Conservation (phyloP, 1,140 invertebrate species). For the Drosophila repleta region DNA sequence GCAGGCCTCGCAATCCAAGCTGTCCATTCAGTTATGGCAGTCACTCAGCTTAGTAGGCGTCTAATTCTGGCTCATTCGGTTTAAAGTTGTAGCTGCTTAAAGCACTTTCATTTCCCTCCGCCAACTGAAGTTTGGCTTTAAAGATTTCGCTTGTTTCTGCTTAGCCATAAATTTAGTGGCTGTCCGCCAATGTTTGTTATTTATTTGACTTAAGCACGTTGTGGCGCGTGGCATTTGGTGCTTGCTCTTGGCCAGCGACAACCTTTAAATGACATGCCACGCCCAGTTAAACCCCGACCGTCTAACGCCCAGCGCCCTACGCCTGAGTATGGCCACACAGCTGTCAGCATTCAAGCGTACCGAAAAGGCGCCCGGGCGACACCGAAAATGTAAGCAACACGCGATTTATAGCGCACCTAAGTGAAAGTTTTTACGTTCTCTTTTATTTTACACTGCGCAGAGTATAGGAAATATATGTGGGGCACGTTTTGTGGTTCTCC, state of each 20-base stretch:
- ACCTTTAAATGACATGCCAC: conserved; percentile 78
- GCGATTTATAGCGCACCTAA: conserved; percentile 78
- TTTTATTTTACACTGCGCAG: conserved; percentile 30
- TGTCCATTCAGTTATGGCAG: neutral
- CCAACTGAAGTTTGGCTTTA: conserved; percentile 22
- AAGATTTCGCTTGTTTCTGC: conserved; percentile 32
- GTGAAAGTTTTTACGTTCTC: conserved; percentile 55
- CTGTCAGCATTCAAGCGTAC: conserved; percentile 74
- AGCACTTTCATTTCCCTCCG: conserved; percentile 10
- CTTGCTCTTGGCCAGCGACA: conserved; percentile 41
- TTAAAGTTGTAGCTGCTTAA: conserved; percentile 23
- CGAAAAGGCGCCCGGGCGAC: conserved; percentile 30
- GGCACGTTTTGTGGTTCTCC: conserved; percentile 49
- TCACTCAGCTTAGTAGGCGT: neutral
- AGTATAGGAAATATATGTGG: conserved; percentile 49
- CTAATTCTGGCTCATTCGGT: conserved; percentile 12
- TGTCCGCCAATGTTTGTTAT: conserved; percentile 79
- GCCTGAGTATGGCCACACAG: conserved; percentile 29
- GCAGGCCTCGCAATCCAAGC: conserved; percentile 1
- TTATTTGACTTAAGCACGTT: conserved; percentile 77
- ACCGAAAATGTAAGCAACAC: conserved; percentile 56
- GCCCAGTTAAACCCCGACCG: conserved; percentile 30
- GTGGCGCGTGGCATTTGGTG: conserved; percentile 57
- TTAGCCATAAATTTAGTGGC: conserved; percentile 70
- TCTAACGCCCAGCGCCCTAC: neutral